A percentile compares a stretch with the other conserved stretches of the same genome.
Evolutionary conservation across 1,140 invertebrate genomes (phyloP).

Genomic region (Polypedilum pembai): DNA sequence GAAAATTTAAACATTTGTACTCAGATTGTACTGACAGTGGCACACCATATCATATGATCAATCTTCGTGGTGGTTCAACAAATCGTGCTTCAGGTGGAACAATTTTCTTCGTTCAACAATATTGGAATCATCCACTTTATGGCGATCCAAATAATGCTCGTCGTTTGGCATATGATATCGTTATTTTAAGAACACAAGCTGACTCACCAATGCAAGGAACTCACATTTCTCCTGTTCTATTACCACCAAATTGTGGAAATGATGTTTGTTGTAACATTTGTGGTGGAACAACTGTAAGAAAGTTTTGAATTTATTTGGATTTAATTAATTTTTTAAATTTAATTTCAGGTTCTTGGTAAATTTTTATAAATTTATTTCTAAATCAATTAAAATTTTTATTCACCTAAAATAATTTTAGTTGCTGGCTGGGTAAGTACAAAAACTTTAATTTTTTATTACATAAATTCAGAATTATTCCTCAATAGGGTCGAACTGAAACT

Average conservation of each 20-base stretch:
- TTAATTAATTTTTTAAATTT: too few relatives aligned
- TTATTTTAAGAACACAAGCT: not conserved
- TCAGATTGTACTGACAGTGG: too few relatives aligned
- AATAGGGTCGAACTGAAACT: not conserved
- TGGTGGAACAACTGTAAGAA: not conserved
- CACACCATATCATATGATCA: not conserved
- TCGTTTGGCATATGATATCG: not conserved
- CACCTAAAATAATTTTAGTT: not conserved
- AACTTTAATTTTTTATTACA: not conserved
- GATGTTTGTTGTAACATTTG: not conserved
- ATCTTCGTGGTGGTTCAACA: conserved; percentile 5
- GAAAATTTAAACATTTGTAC: too few relatives aligned
- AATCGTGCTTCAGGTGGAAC: not conserved
- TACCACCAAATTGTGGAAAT: not conserved
- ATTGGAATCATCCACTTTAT: not conserved
- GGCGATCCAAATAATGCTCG: not conserved
- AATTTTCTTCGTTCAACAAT: not conserved
- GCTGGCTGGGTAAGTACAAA: not conserved
- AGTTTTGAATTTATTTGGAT: too few relatives aligned
- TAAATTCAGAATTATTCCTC: too few relatives aligned
- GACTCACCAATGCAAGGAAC: not conserved
- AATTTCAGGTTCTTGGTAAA: not conserved
- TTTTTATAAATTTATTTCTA: not conserved
- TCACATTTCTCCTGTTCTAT: not conserved
- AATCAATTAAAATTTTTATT: too few relatives aligned